phyloP scores from a whole-genome alignment of 2,113 vertebrate species.

The Prinia subflava region DNA sequence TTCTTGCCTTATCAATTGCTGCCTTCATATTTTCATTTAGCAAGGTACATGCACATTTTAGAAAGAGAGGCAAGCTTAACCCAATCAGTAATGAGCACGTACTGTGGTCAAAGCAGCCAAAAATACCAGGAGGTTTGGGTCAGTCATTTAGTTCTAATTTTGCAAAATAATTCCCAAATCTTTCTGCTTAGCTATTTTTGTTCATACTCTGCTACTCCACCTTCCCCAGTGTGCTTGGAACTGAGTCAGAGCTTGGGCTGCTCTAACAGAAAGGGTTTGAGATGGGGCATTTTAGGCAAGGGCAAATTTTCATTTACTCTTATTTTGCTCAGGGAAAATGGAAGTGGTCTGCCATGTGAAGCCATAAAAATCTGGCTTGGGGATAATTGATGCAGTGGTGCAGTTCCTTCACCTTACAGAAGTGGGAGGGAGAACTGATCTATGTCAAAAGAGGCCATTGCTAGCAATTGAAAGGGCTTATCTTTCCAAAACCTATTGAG shows the following conservation, averaged over 20 bases:
- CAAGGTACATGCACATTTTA: background rate
- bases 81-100: background rate
- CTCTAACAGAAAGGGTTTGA: accelerated
- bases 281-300: background rate
- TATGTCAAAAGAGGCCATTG: background rate
- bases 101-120: background rate
- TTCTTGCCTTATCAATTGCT: background rate
- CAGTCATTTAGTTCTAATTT: background rate
- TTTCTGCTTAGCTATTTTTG: background rate
- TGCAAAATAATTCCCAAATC: background rate
- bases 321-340: background rate
- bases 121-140: background rate
- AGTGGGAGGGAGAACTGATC: background rate
- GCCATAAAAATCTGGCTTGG: background rate
- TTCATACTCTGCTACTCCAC: background rate
- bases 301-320: background rate
- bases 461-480: background rate
- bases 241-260: background rate
- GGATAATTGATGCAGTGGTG: background rate
- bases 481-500: background rate
- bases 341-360: background rate
- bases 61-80: background rate
- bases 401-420: background rate
- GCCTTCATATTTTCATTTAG: background rate
- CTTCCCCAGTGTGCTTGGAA: background rate